Evolutionary conservation across 2,888 invertebrate species (phyloP).

Genomic region (Drosophila antonietae): DNA sequence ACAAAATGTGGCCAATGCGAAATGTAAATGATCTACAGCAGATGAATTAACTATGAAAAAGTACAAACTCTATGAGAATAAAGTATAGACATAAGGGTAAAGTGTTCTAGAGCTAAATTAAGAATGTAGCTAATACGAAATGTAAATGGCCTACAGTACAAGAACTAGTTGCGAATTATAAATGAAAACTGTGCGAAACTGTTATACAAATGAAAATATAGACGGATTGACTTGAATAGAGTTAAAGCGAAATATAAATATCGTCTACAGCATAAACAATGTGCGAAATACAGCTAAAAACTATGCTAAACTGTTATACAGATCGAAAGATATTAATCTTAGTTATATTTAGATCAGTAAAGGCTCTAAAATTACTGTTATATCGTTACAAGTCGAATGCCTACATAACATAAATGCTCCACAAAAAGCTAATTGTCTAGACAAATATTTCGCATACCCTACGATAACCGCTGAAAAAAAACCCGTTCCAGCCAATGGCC

Average conservation of each 20-base stretch:
- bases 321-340: background rate
- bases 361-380: background rate
- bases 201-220: background rate
- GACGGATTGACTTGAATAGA: no score
- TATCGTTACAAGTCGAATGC: background rate
- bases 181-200: background rate
- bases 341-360: background rate
- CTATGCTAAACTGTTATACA: constrained; percentile 1
- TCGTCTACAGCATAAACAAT: background rate
- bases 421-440: constrained; percentile 12
- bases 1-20: constrained; percentile 28
- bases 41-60: no score
- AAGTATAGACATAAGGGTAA: background rate
- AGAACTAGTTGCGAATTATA: background rate
- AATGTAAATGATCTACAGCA: constrained; percentile 33
- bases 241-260: no score
- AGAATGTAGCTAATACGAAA: background rate
- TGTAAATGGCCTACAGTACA: background rate
- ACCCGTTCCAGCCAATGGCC: constrained; percentile 51
- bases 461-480: constrained; percentile 28
- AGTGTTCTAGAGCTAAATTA: background rate
- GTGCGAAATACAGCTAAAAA: background rate
- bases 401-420: background rate
- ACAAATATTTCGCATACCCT: constrained; percentile 39
- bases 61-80: background rate